These are phyloP conservation scores for Drosophila setosimentum DNA, from an alignment of 2,888 invertebrate genomes.

Conservation along the genomic window DNA sequence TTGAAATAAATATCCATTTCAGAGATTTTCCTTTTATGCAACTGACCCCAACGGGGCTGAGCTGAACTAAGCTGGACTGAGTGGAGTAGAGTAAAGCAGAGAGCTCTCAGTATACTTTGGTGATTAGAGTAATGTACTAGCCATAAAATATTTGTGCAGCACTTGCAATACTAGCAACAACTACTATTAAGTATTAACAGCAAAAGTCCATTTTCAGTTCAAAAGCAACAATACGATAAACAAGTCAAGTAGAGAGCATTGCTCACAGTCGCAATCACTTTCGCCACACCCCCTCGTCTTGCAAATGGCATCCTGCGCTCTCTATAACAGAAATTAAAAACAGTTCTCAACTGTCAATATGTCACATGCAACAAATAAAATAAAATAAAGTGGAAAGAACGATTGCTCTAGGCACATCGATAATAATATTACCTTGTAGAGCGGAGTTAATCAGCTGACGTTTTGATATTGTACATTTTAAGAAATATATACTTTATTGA, in stretches of 20 bases:
- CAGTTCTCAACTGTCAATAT: conserved; percentile 65
- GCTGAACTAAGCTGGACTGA: background rate
- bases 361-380: conserved; percentile 29
- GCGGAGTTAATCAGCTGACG: background rate
- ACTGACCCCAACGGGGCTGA: conserved; percentile 6
- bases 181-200: conserved; percentile 58
- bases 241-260: conserved; percentile 15
- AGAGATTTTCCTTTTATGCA: conserved; percentile 67
- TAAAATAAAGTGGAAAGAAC: background rate
- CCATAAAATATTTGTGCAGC: conserved; percentile 37
- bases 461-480: background rate
- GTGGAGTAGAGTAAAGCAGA: background rate
- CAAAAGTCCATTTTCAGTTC: conserved; percentile 64
- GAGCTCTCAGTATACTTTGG: conserved; percentile 24
- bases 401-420: background rate
- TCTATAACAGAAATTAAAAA: conserved; percentile 36
- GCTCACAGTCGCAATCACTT: background rate
- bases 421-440: background rate
- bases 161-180: conserved; percentile 19
- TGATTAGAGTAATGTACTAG: conserved; percentile 76
- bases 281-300: background rate
- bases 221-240: conserved; percentile 39
- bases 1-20: conserved; percentile 69
- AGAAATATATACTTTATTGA: background rate
- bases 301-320: conserved; percentile 23